phyloP scores from a whole-genome alignment of 2,797 vertebrate species.

The Pagetopsis macropterus region DNA sequence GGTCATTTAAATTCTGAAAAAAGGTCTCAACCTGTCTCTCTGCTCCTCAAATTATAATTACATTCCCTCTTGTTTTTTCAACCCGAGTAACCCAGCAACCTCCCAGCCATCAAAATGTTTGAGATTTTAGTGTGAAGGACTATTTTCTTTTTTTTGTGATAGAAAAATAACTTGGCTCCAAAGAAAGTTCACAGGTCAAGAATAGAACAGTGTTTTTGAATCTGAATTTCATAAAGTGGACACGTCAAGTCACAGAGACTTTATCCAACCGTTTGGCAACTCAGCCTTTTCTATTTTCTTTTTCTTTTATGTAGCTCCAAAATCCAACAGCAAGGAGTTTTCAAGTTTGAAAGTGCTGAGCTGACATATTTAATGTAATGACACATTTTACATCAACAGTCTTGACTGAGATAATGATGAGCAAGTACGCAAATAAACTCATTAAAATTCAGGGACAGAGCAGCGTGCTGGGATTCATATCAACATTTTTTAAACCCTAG shows the following conservation, averaged over 20 bases:
- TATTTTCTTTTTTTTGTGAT: conserved; percentile 8
- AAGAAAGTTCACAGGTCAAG: conserved; percentile 20
- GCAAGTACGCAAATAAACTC: conserved; percentile 58
- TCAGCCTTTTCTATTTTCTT: conserved; percentile 21
- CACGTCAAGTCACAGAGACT: conserved; percentile 14
- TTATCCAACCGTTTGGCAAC: conserved; percentile 14
- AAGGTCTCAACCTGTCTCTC: conserved; percentile 34
- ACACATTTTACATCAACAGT: conserved; percentile 63
- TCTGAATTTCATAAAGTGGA: background rate
- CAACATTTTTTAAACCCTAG: conserved; percentile 31
- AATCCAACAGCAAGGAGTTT: conserved; percentile 36
- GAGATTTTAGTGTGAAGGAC: conserved; percentile 16
- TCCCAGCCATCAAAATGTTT: background rate
- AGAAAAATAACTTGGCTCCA: conserved; percentile 7
- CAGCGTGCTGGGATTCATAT: conserved; percentile 42
- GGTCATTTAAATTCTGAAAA: conserved; percentile 50
- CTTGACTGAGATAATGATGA: conserved; percentile 59
- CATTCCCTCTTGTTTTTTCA: conserved; percentile 2
- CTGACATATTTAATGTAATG: conserved; percentile 46
- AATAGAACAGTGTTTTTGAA: background rate
- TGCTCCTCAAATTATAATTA: conserved; percentile 36
- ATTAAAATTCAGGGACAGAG: conserved; percentile 53
- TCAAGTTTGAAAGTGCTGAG: conserved; percentile 66
- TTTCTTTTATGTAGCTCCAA: conserved; percentile 58
- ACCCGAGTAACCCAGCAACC: conserved; percentile 4